These are phyloP conservation scores for Addax nasomaculatus DNA, from an alignment of 2,113 vertebrate genomes.

Conservation along the genomic window DNA sequence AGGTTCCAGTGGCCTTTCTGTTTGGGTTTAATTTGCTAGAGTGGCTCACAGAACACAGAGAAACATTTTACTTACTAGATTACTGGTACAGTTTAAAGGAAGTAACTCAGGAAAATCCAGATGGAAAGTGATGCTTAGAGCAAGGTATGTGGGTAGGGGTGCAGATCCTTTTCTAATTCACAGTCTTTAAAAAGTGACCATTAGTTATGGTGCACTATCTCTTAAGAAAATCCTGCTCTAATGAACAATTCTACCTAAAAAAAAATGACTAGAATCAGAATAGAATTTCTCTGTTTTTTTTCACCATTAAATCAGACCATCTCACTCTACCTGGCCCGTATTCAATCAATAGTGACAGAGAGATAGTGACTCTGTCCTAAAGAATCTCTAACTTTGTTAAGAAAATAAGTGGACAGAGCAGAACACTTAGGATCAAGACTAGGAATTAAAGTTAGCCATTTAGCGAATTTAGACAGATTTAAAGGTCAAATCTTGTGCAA, in stretches of 20 bases:
- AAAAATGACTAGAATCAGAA: background rate
- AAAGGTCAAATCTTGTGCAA: background rate
- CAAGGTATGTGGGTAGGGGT: background rate
- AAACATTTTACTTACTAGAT: background rate
- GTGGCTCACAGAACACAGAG: background rate
- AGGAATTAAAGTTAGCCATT: background rate
- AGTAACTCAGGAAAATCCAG: background rate
- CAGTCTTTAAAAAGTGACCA: background rate
- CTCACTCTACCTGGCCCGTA: background rate
- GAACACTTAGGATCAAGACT: background rate
- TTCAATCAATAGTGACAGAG: background rate
- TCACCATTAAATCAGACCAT: background rate
- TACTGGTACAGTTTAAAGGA: background rate
- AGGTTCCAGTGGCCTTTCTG: background rate
- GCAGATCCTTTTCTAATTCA: background rate
- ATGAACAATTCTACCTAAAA: background rate
- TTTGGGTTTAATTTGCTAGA: background rate
- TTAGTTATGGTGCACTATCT: background rate
- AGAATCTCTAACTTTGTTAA: background rate
- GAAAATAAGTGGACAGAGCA: background rate
- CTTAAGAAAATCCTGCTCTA: background rate
- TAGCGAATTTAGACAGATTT: background rate
- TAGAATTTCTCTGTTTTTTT: background rate
- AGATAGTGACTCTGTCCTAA: background rate
- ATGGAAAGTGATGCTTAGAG: background rate